These are phyloP conservation scores for Brachyrhaphis roseni DNA, from an alignment of 2,797 vertebrate genomes.

Conservation along the genomic window DNA sequence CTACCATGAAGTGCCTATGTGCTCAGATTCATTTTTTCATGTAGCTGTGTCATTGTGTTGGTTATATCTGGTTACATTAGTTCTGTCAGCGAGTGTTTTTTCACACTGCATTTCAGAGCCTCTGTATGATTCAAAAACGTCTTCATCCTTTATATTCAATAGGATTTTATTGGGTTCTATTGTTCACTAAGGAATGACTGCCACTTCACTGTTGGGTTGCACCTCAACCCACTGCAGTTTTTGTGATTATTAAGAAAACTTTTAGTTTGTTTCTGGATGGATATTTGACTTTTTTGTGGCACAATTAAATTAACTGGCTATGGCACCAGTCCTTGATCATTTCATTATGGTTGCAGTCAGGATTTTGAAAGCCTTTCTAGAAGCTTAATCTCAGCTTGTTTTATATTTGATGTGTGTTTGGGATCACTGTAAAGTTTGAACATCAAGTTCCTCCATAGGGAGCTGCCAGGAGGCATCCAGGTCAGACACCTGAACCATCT, in stretches of 20 bases:
- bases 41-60: not conserved
- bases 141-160: not conserved
- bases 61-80: not conserved
- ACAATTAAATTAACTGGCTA: not conserved
- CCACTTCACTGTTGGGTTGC: not conserved
- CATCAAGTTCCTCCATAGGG: not conserved
- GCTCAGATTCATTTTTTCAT: not conserved
- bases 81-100: not conserved
- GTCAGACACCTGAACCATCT: not conserved
- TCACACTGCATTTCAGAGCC: not conserved
- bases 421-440: not conserved
- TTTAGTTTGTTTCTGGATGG: not conserved
- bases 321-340: not conserved
- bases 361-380: not conserved
- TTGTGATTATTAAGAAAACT: not conserved
- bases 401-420: not conserved
- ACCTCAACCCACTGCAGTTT: not conserved
- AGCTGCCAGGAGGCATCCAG: not conserved
- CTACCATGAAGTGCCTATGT: conserved; percentile 1
- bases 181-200: not conserved
- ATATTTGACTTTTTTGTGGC: not conserved
- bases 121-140: not conserved
- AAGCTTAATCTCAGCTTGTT: not conserved
- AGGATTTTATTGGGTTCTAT: not conserved
- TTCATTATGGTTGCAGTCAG: not conserved